Evolutionary conservation across 2,888 invertebrate genomes (phyloP).

Genomic region (Stenolophus ochropezus): DNA sequence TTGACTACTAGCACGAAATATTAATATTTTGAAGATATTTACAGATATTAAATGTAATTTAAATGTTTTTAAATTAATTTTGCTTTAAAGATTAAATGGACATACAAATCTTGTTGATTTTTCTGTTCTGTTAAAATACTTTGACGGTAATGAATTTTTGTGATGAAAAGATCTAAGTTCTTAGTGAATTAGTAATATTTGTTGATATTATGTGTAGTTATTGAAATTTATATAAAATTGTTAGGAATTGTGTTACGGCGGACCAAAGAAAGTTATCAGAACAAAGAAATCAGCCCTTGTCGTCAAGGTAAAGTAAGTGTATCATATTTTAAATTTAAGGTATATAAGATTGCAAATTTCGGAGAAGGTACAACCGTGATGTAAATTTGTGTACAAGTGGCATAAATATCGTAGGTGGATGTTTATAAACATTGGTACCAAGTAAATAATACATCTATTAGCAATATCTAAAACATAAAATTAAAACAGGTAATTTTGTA

Average conservation of each 20-base stretch:
- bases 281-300: not conserved
- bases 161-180: not conserved
- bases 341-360: not conserved
- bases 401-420: constrained; percentile 49
- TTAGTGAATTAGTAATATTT: not conserved
- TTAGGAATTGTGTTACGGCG: not conserved
- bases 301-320: not conserved
- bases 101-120: too few relatives aligned
- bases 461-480: constrained; percentile 55
- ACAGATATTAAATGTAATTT: too few relatives aligned
- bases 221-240: not conserved
- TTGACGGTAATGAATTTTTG: too few relatives aligned
- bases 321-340: constrained; percentile 4
- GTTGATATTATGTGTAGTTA: not conserved
- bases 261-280: not conserved
- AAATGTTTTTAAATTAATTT: too few relatives aligned
- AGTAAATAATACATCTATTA: constrained; percentile 51
- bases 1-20: too few relatives aligned
- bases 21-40: too few relatives aligned
- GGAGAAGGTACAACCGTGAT: constrained; percentile 15
- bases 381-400: constrained; percentile 60
- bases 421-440: constrained; percentile 48
- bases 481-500: constrained; percentile 51
- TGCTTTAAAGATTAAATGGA: too few relatives aligned
- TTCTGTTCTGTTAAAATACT: too few relatives aligned